A percentile compares a stretch with the other conserved stretches of the same genome.
Evolutionary conservation across 2,113 vertebrate genomes (phyloP).

Genomic region (Orcinus orca): DNA sequence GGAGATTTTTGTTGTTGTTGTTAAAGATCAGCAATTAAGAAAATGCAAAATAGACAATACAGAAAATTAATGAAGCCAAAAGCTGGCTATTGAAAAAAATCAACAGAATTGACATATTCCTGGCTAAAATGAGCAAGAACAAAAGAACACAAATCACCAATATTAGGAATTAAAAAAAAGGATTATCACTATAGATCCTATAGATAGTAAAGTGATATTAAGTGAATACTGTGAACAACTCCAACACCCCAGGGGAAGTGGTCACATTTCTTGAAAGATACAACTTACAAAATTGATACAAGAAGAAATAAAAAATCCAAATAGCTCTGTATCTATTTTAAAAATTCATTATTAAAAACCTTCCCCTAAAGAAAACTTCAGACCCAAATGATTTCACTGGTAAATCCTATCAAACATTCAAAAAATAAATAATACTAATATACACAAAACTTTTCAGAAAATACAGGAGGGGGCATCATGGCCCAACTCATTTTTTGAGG

Average conservation of each 20-base stretch:
- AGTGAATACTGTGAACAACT: neutral
- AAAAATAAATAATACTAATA: neutral
- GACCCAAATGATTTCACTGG: neutral
- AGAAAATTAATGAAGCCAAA: neutral
- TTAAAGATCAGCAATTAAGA: neutral
- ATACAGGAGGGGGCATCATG: neutral
- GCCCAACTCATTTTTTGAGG: neutral
- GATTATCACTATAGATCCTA: neutral
- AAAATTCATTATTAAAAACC: neutral
- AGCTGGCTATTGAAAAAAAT: neutral
- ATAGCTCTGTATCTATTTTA: neutral
- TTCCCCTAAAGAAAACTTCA: neutral
- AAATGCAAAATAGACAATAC: neutral
- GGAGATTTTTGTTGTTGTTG: neutral
- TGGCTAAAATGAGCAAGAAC: neutral
- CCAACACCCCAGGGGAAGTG: neutral
- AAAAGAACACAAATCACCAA: neutral
- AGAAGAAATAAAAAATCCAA: neutral
- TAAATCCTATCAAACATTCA: neutral
- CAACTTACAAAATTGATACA: neutral
- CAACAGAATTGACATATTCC: neutral
- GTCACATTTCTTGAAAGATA: neutral
- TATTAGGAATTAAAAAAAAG: neutral
- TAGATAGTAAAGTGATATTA: neutral
- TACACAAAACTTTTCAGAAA: neutral